These are phyloP conservation scores for Vidua chalybeata DNA, from an alignment of 2,113 vertebrate species.

Conservation along the genomic window DNA sequence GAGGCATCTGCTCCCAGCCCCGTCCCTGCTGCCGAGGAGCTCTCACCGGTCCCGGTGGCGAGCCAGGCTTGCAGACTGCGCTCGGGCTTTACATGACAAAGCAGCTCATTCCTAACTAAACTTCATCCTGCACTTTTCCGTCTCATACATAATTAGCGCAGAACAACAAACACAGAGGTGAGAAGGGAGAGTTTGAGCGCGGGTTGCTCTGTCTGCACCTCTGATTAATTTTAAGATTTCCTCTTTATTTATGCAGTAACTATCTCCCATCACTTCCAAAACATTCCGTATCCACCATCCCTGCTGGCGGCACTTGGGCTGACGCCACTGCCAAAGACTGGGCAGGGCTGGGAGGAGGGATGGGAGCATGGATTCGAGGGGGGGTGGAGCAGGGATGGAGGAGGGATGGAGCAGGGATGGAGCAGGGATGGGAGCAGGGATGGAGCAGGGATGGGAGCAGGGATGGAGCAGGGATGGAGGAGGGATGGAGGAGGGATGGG, in stretches of 20 bases:
- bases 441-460: not conserved
- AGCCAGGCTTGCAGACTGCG: not conserved
- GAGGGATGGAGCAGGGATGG: not conserved
- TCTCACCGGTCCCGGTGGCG: not conserved
- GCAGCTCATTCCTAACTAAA: constrained; percentile 20
- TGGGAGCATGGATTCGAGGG: not conserved
- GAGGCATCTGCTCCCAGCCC: constrained; percentile 60
- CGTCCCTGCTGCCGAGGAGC: not conserved
- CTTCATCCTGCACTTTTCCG: not conserved
- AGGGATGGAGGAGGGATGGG: not conserved
- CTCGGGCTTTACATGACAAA: not conserved
- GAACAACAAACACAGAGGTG: not conserved
- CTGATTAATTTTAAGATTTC: not conserved
- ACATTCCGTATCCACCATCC: fast-evolving
- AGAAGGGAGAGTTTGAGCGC: not conserved
- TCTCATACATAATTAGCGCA: not conserved
- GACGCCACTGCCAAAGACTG: fast-evolving
- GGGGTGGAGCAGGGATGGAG: not conserved
- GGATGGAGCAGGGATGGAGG: not conserved
- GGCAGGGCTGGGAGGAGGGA: not conserved
- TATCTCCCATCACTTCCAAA: not conserved
- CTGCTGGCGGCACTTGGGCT: not conserved
- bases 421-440: not conserved
- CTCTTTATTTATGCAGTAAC: not conserved
- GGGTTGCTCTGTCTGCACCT: not conserved